Percentiles rank a stretch among this genome's conserved stretches.
Conservation (phyloP, 2,888 invertebrate genomes). For the Limenitis camilla region DNA sequence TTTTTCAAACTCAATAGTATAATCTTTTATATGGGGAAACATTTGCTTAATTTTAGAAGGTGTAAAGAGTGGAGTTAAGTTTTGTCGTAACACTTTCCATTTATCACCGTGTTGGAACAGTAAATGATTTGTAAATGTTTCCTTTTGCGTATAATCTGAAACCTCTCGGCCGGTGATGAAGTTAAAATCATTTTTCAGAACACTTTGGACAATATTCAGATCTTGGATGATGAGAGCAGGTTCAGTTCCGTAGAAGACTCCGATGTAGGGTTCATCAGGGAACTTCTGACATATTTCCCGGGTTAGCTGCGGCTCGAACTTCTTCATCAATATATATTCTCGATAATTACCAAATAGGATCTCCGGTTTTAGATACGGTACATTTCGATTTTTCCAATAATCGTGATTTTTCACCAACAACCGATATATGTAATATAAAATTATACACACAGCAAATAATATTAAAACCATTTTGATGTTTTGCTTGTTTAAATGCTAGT, state of each 20-base stretch:
- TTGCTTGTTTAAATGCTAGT: no score
- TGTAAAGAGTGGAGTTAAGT: conserved; percentile 49
- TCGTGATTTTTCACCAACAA: conserved; percentile 13
- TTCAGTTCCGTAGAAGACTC: conserved; percentile 48
- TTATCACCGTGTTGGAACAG: conserved; percentile 44
- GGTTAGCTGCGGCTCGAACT: conserved; percentile 30
- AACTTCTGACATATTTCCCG: conserved; percentile 40
- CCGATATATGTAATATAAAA: no score
- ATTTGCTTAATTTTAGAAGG: conserved; percentile 54
- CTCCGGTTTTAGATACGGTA: conserved; percentile 35
- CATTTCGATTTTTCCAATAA: conserved; percentile 46
- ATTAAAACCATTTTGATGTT: no score
- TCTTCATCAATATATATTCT: conserved; percentile 36
- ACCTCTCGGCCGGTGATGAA: conserved; percentile 49
- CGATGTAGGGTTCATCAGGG: conserved; percentile 44
- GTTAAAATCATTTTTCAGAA: conserved; percentile 50
- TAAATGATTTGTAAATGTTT: conserved; percentile 37
- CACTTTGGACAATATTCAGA: conserved; percentile 42
- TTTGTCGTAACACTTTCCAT: conserved; percentile 53
- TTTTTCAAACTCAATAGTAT: conserved; percentile 35
- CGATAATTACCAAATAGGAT: conserved; percentile 49
- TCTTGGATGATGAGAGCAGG: conserved; percentile 48
- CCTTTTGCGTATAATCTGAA: conserved; percentile 36
- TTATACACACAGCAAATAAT: no score
- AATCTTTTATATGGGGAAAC: conserved; percentile 47